Percentiles rank a stretch among this genome's conserved stretches.
Evolutionary conservation across 2,888 invertebrate genomes (phyloP).

Genomic region (Diadegma fenestrale): DNA sequence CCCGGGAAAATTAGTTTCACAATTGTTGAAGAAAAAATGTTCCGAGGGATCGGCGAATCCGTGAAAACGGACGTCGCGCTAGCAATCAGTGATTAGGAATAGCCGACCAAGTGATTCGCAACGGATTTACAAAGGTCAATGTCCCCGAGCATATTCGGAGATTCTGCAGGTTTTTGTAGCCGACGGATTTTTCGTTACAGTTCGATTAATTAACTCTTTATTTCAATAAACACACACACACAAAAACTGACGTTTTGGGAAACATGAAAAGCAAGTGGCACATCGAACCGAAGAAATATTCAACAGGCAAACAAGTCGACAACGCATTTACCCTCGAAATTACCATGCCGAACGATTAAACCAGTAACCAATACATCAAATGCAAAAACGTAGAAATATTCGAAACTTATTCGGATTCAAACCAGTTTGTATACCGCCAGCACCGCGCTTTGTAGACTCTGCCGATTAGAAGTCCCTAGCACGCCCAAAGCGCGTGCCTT

Average conservation of each 20-base stretch:
- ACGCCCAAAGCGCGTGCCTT: not conserved
- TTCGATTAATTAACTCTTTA: not conserved
- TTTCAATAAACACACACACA: too few relatives aligned
- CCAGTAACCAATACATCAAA: not conserved
- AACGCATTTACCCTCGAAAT: not conserved
- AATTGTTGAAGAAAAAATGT: constrained; percentile 59
- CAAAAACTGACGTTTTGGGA: not conserved
- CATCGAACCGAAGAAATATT: not conserved
- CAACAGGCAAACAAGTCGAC: not conserved
- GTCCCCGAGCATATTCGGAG: not conserved
- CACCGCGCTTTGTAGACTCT: not conserved
- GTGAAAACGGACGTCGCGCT: constrained; percentile 22
- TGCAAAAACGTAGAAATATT: not conserved
- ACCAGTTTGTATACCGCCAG: not conserved
- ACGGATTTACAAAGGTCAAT: constrained; percentile 37
- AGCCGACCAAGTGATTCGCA: constrained; percentile 18
- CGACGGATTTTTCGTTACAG: not conserved
- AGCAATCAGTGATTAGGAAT: not conserved
- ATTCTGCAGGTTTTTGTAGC: not conserved
- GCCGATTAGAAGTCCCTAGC: not conserved
- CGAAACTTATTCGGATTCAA: not conserved
- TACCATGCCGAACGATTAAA: not conserved
- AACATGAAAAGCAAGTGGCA: not conserved
- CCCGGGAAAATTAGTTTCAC: constrained; percentile 68
- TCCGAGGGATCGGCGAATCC: constrained; percentile 10